Percentiles rank a stretch among this genome's conserved stretches.
These are phyloP conservation scores for Apocrypta bakeri DNA, from an alignment of 1,140 invertebrate species.

Conservation along the genomic window DNA sequence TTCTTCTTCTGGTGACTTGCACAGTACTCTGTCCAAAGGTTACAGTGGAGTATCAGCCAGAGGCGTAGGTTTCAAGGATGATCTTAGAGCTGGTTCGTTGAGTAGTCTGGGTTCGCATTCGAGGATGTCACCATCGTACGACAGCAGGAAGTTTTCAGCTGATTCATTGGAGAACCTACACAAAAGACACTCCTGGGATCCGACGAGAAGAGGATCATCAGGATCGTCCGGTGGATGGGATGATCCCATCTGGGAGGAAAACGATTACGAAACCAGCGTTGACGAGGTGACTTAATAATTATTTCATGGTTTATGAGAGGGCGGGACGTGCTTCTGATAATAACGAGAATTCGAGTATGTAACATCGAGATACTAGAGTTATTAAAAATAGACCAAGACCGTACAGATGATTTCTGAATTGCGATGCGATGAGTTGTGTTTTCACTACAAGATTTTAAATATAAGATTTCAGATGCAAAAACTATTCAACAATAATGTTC, in stretches of 20 bases:
- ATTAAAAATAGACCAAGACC: not conserved
- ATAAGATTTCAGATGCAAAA: no score
- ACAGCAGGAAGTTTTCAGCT: conserved; percentile 79
- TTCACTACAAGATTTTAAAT: no score
- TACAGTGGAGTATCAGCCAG: conserved; percentile 64
- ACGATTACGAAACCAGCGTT: conserved; percentile 46
- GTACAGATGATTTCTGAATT: not conserved
- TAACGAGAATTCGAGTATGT: not conserved
- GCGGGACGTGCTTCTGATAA: not conserved
- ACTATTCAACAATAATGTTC: no score
- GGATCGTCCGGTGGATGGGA: conserved; percentile 77
- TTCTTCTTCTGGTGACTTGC: conserved; percentile 50
- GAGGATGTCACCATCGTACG: conserved; percentile 67
- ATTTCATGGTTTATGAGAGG: not conserved
- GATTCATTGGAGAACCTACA: conserved; percentile 80
- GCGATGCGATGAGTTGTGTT: not conserved
- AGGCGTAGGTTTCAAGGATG: conserved; percentile 67
- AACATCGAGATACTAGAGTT: not conserved
- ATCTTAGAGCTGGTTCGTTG: conserved; percentile 66
- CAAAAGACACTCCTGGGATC: conserved; percentile 82
- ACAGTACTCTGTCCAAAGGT: conserved; percentile 64
- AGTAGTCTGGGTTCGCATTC: conserved; percentile 67
- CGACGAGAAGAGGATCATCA: conserved; percentile 77
- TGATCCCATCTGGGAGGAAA: conserved; percentile 76
- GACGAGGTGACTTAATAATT: conserved; percentile 58